These are phyloP conservation scores for Drosophila nigromelanica DNA, from an alignment of 1,140 invertebrate species.

Conservation along the genomic window DNA sequence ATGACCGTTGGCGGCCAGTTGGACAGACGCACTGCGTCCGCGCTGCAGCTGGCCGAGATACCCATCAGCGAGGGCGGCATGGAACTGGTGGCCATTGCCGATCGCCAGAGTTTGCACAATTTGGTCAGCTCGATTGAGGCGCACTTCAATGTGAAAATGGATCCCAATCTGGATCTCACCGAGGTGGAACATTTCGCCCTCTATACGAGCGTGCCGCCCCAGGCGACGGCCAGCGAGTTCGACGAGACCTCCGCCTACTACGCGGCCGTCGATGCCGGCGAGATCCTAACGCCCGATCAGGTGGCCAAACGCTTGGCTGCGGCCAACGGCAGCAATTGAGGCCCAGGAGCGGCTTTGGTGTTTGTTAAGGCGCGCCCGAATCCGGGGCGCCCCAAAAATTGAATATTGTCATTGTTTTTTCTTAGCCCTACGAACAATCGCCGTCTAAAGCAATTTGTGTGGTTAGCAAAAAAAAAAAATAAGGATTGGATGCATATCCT, in stretches of 20 bases:
- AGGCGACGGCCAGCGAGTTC: slow-evolving; percentile 93
- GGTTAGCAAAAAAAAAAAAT: background rate
- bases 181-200: slow-evolving; percentile 94
- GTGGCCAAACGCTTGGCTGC: slow-evolving; percentile 73
- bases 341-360: slow-evolving; percentile 8
- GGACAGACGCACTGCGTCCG: slow-evolving; percentile 80
- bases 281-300: slow-evolving; percentile 84
- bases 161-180: slow-evolving; percentile 87
- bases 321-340: slow-evolving; percentile 56
- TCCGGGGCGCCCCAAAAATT: slow-evolving; percentile 3
- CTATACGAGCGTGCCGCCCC: slow-evolving; percentile 92
- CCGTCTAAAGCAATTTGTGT: slow-evolving; percentile 19
- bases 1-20: slow-evolving; percentile 70
- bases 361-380: slow-evolving; percentile 6
- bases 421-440: slow-evolving; percentile 33
- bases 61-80: slow-evolving; percentile 82
- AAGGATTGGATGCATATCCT: slow-evolving; percentile 2
- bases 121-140: slow-evolving; percentile 78
- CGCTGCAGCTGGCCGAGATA: slow-evolving; percentile 81
- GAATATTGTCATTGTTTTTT: slow-evolving; percentile 24
- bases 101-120: slow-evolving; percentile 81
- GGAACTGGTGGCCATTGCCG: slow-evolving; percentile 83
- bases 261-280: slow-evolving; percentile 91
- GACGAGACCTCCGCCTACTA: slow-evolving; percentile 94
- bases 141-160: slow-evolving; percentile 77